Conservation (phyloP, 1,140 invertebrate species). For the Drosophila busckii region DNA sequence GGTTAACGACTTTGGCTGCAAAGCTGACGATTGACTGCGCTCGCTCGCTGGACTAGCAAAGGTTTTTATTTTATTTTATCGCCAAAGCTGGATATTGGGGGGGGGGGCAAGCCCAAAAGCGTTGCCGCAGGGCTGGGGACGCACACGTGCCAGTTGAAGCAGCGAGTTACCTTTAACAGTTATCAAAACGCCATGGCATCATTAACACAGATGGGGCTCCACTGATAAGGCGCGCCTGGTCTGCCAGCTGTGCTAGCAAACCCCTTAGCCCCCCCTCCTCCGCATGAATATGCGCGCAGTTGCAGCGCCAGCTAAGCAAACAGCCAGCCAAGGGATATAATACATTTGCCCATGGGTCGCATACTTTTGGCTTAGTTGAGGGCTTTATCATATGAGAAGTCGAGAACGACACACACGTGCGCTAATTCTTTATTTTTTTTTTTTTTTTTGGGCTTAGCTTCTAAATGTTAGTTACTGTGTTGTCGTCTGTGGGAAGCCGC, state of each 20-base stretch:
- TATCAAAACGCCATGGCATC: conserved; percentile 36
- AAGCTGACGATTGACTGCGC: conserved; percentile 33
- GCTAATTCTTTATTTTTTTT: conserved; percentile 20
- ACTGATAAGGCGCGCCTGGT: conserved; percentile 33
- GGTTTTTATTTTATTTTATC: conserved; percentile 28
- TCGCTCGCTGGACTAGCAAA: conserved; percentile 4
- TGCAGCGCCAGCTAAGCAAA: conserved; percentile 19
- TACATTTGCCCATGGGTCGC: conserved; percentile 31
- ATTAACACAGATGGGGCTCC: conserved; percentile 50
- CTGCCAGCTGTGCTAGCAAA: conserved; percentile 34
- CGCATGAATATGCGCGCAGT: too few species aligned
- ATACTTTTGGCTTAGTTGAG: conserved; percentile 34
- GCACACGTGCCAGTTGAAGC: conserved; percentile 8
- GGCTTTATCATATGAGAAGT: conserved; percentile 31
- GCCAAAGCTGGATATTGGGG: not conserved
- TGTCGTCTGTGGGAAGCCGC: conserved; percentile 14
- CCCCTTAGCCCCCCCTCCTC: conserved; percentile 4
- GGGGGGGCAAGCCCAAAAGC: not conserved
- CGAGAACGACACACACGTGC: conserved; percentile 16
- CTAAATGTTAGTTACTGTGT: conserved; percentile 21
- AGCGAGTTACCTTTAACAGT: conserved; percentile 16
- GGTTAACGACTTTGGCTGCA: conserved; percentile 41
- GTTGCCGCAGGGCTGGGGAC: not conserved
- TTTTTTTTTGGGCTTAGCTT: conserved; percentile 25
- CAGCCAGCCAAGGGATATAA: not conserved